Evolutionary conservation across 2,797 vertebrate species (phyloP), one percentile per base, ranked within the genome.

Genomic region (Telmatherina bonti): DNA sequence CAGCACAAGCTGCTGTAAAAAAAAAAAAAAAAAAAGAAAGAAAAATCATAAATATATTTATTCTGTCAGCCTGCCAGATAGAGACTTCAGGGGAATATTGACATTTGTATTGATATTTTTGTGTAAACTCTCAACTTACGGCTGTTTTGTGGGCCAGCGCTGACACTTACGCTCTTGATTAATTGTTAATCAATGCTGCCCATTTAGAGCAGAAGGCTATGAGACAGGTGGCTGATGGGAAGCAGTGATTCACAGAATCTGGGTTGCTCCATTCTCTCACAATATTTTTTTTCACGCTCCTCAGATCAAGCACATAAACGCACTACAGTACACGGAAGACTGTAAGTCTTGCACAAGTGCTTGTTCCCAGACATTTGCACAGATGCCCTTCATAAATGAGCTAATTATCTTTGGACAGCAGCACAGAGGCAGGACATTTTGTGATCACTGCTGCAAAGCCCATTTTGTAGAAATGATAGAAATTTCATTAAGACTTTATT

Each of bases 181-280:
- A 62, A 86, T 82, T 68, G 13, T 45, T 59, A 69, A 61, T 80
- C 60, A 55, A 26, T 75, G 66, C 70, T 58, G 30, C 13, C 31
- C 56, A 36, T 51, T 76, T 70, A 58, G 74, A 70, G 31, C 7
- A 59, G 49, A 72, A 72, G 35, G n/a, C 1, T 43, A 56, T 62
- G 49, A 75, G 83, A 74, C 62, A 84, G 74, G 49, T 86, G 72
- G 53, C 62, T 76, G 60, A 77, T 62, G 53, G 62, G 29, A 55
- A 78, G 30, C 72, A 78, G 70, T 67, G 62, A 82, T 76, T 73
- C 60, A 79, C 74, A 81, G 66, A 55, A 56, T 79, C 56, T 61
- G 30, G 22, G 41, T 47, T 51, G 29, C 45, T 79, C 15, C 31
- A 53, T 81, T 70, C 60, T 75, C 76, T 77, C 74, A 70, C 69